Evolutionary conservation across 2,797 vertebrate species (phyloP).

Genomic region (Anguilla anguilla): DNA sequence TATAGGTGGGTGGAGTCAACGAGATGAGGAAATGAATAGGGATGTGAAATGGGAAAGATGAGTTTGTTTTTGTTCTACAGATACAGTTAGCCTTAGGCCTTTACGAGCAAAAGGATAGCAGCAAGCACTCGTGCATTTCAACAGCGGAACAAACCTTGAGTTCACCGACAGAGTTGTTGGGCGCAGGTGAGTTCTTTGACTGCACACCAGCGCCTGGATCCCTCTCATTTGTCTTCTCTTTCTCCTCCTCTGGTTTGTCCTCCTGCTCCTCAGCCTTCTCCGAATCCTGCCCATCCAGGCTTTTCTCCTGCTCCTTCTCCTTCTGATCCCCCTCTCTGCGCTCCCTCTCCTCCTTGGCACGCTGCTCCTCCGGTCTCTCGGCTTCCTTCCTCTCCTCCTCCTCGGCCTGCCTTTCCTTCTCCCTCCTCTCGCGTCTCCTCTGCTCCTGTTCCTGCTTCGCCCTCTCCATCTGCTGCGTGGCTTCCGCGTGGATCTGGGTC

Average conservation of each 20-base stretch:
- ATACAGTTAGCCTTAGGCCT: not conserved
- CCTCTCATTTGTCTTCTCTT: constrained; percentile 54
- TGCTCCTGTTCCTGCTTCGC: constrained; percentile 79
- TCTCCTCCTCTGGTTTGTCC: constrained; percentile 63
- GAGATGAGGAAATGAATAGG: not conserved
- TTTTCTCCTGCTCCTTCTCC: constrained; percentile 69
- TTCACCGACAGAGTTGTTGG: constrained; percentile 65
- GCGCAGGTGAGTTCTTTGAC: constrained; percentile 68
- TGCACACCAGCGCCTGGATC: constrained; percentile 64
- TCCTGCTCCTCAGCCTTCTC: constrained; percentile 61
- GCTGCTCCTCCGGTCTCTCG: constrained; percentile 47
- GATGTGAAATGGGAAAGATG: not conserved
- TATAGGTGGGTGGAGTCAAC: not conserved
- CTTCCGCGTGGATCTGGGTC: constrained; percentile 74
- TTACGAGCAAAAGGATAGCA: not conserved
- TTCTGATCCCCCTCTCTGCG: constrained; percentile 74
- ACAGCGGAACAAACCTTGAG: constrained; percentile 63
- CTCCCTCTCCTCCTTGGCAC: constrained; percentile 67
- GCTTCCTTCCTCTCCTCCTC: constrained; percentile 42
- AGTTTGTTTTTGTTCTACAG: not conserved
- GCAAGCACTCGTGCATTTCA: not conserved
- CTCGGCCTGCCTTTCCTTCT: constrained; percentile 51
- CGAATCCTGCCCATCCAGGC: constrained; percentile 45
- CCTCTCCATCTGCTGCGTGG: constrained; percentile 74
- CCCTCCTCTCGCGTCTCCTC: constrained; percentile 64